Evolutionary conservation across 2,797 vertebrate genomes (phyloP).

Genomic region (Phaenicophaeus curvirostris): DNA sequence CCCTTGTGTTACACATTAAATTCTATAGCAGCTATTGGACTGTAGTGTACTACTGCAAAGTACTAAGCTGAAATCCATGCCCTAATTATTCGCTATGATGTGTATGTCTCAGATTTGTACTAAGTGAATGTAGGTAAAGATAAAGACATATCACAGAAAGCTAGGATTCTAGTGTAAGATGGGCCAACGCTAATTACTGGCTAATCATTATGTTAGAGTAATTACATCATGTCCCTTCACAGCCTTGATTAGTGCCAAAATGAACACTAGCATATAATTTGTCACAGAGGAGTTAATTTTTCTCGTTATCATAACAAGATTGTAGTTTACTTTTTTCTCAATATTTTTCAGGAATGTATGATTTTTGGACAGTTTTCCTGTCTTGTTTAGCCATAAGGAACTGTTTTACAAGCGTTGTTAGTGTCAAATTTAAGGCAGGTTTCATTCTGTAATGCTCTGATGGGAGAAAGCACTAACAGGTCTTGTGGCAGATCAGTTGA

Average conservation of each 20-base stretch:
- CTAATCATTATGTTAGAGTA: slow-evolving; percentile 69
- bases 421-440: background rate
- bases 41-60: background rate
- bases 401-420: background rate
- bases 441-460: background rate
- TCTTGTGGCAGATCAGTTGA: background rate
- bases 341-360: background rate
- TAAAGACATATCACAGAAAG: slow-evolving; percentile 62
- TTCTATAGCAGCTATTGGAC: background rate
- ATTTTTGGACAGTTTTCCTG: background rate
- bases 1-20: background rate
- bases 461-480: background rate
- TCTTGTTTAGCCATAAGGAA: background rate
- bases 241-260: slow-evolving; percentile 29
- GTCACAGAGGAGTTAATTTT: slow-evolving; percentile 56
- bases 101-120: slow-evolving; percentile 41
- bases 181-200: slow-evolving; percentile 66
- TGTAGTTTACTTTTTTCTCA: background rate
- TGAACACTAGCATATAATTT: slow-evolving; percentile 52
- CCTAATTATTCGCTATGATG: slow-evolving; percentile 54
- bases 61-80: slow-evolving; percentile 57
- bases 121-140: slow-evolving; percentile 60
- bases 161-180: slow-evolving; percentile 59
- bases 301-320: slow-evolving; percentile 1
- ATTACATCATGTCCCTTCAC: slow-evolving; percentile 66